Percentiles rank a stretch among this genome's conserved stretches.
Conservation (phyloP, 2,113 vertebrate genomes). For the Trichechus manatus region DNA sequence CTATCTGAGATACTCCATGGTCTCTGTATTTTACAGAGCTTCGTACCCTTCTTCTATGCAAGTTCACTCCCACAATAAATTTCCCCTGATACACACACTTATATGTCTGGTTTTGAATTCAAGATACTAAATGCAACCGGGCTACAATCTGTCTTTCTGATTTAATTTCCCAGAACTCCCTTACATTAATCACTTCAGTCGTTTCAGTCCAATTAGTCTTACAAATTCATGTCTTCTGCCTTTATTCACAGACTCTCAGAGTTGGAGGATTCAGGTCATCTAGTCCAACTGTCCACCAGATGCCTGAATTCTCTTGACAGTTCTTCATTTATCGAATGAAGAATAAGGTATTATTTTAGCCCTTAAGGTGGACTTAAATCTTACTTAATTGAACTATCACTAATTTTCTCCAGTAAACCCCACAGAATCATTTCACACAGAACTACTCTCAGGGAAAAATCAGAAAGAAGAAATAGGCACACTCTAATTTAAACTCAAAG, state of each 20-base stretch:
- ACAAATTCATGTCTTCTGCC: not conserved
- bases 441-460: conserved; percentile 11
- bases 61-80: not conserved
- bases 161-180: not conserved
- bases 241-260: conserved; percentile 8
- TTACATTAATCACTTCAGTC: not conserved
- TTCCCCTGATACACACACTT: not conserved
- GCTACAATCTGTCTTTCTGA: not conserved
- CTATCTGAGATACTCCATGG: too few relatives aligned
- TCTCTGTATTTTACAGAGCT: not conserved
- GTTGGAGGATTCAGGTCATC: conserved; percentile 14
- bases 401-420: not conserved
- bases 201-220: not conserved
- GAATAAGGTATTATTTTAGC: not conserved
- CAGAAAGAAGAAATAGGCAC: not conserved
- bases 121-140: not conserved
- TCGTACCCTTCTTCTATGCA: not conserved
- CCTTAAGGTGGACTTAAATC: not conserved
- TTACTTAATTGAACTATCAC: not conserved
- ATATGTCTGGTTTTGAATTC: not conserved
- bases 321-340: not conserved
- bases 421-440: not conserved
- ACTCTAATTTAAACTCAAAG: not conserved
- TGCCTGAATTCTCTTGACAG: not conserved
- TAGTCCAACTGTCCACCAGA: not conserved